These are phyloP conservation scores for Dasysyrphus tricinctus DNA, from an alignment of 2,888 invertebrate species.

Conservation along the genomic window DNA sequence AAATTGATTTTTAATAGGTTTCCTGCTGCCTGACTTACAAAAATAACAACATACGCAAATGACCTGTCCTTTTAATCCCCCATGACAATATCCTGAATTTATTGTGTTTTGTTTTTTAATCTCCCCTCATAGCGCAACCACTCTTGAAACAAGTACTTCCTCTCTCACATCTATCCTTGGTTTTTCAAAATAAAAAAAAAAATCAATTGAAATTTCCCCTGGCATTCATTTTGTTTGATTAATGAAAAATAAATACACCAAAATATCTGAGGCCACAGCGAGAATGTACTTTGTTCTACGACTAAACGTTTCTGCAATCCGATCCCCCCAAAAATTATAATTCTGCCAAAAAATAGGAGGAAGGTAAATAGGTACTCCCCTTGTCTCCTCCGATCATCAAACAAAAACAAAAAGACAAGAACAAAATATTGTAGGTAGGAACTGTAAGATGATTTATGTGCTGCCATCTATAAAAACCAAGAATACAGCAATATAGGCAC, in stretches of 20 bases:
- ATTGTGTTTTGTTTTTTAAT: slow-evolving; percentile 4
- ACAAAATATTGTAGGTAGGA: slow-evolving; percentile 22
- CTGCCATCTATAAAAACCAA: slow-evolving; percentile 59
- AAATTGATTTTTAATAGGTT: slow-evolving; percentile 16
- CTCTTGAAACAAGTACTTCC: not conserved
- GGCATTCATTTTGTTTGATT: slow-evolving; percentile 55
- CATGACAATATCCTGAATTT: not conserved
- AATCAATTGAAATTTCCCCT: slow-evolving; percentile 47
- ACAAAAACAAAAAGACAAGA: not conserved
- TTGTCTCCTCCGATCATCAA: slow-evolving; percentile 15
- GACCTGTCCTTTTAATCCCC: slow-evolving; percentile 18
- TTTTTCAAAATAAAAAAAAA: not conserved
- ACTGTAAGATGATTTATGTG: slow-evolving; percentile 66
- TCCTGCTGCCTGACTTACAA: not conserved
- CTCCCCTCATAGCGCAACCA: not conserved
- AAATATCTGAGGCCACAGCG: slow-evolving; percentile 24
- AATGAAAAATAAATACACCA: slow-evolving; percentile 68
- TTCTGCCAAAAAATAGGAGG: not conserved
- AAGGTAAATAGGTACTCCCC: not conserved
- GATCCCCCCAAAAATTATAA: not conserved
- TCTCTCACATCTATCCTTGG: not conserved
- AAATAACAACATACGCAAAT: slow-evolving; percentile 16
- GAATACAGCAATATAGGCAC: slow-evolving; percentile 45
- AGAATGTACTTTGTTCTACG: not conserved
- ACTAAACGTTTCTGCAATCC: slow-evolving; percentile 1